Conservation (phyloP, 2,888 invertebrate species). For the Andrena hattorfiana region DNA sequence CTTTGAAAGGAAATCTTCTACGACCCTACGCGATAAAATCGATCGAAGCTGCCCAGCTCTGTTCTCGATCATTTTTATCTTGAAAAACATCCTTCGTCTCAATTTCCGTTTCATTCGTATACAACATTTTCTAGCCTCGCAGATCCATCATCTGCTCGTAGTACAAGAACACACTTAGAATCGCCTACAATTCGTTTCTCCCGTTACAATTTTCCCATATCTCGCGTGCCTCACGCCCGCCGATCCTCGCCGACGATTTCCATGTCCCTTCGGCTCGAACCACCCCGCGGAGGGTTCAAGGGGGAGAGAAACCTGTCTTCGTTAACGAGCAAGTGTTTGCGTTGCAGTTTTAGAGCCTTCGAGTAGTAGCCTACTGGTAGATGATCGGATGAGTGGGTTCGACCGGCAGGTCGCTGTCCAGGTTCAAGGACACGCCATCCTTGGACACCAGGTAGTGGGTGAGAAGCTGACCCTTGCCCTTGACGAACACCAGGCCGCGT, state of each 20-base stretch:
- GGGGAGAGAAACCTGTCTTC: constrained; percentile 27
- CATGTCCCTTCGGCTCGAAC: constrained; percentile 1
- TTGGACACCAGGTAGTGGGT: constrained; percentile 94
- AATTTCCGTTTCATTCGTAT: background rate
- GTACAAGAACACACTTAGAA: background rate
- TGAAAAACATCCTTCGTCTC: background rate
- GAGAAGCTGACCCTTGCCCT: constrained; percentile 98
- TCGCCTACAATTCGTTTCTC: background rate
- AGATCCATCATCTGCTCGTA: background rate
- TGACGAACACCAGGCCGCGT: constrained; percentile 97
- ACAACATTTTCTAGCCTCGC: background rate
- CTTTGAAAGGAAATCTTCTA: background rate
- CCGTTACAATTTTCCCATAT: background rate
- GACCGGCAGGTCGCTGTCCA: constrained; percentile 83
- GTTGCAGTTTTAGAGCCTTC: constrained; percentile 66
- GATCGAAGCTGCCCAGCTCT: constrained; percentile 5
- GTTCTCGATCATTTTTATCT: background rate
- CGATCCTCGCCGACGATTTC: background rate
- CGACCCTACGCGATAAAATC: background rate
- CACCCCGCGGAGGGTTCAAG: constrained; percentile 14
- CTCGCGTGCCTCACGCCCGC: background rate
- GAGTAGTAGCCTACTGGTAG: constrained; percentile 77
- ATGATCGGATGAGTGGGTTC: constrained; percentile 83
- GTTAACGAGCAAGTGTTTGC: constrained; percentile 37
- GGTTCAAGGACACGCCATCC: constrained; percentile 81